phyloP scores from a whole-genome alignment of 2,888 invertebrate genomes.

The Neoitamus cyanurus region DNA sequence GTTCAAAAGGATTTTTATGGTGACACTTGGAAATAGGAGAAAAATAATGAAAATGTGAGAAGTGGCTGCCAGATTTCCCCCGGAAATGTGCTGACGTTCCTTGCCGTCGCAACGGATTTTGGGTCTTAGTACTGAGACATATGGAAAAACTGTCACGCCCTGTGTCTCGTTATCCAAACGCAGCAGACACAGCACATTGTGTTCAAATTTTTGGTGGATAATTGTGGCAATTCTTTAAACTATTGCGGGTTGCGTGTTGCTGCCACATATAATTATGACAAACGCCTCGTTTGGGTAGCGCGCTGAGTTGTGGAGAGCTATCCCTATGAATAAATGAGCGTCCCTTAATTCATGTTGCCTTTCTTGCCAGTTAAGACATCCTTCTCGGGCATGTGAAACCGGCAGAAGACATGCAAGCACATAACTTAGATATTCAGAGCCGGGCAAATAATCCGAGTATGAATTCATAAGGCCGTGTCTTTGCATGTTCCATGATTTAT shows the following conservation, averaged over 20 bases:
- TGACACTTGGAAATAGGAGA: constrained; percentile 39
- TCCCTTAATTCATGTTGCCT: constrained; percentile 28
- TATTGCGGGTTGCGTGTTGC: constrained; percentile 32
- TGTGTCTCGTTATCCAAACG: neutral
- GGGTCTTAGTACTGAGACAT: constrained; percentile 2
- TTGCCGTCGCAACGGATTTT: neutral
- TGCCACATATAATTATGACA: constrained; percentile 37
- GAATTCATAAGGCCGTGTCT: constrained; percentile 40
- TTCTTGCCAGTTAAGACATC: constrained; percentile 42
- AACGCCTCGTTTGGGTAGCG: constrained; percentile 14
- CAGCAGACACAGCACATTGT: neutral
- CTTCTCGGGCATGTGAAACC: constrained; percentile 5
- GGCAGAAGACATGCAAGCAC: constrained; percentile 38
- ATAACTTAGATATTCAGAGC: constrained; percentile 42
- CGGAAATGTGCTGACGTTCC: constrained; percentile 1
- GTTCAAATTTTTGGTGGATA: neutral
- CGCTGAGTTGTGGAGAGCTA: constrained; percentile 16
- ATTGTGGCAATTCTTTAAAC: constrained; percentile 35
- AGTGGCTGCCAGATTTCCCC: constrained; percentile 9
- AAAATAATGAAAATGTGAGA: constrained; percentile 43
- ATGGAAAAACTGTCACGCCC: neutral
- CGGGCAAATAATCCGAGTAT: constrained; percentile 43
- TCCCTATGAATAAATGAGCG: constrained; percentile 39
- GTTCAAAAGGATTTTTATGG: constrained; percentile 46
- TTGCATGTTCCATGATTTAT: constrained; percentile 45